These are phyloP conservation scores for Schizotus pectinicornis DNA, from an alignment of 2,888 invertebrate species.

Conservation along the genomic window DNA sequence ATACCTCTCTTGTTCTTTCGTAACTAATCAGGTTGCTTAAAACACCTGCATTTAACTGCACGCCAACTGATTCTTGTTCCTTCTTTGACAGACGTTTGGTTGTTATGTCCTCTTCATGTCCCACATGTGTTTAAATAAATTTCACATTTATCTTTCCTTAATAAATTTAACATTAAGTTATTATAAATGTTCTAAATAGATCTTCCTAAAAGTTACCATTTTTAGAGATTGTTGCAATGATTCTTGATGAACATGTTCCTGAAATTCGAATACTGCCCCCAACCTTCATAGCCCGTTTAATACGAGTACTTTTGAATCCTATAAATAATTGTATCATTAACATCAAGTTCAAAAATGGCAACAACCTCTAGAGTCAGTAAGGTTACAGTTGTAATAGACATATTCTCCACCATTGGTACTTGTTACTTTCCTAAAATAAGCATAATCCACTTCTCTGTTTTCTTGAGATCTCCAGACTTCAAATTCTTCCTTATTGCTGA, in stretches of 20 bases:
- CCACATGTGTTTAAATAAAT: constrained; percentile 32
- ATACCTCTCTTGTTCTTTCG: too few species aligned
- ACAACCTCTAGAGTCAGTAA: constrained; percentile 21
- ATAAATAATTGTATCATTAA: not conserved
- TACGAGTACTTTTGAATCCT: constrained; percentile 11
- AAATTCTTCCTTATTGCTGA: constrained; percentile 17
- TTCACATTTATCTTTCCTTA: constrained; percentile 21
- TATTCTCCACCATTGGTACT: constrained; percentile 4
- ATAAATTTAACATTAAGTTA: not conserved
- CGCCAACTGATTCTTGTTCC: not conserved
- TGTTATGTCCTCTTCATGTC: constrained; percentile 29
- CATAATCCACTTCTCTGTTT: constrained; percentile 21
- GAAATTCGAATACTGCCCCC: too few species aligned
- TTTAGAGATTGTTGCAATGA: constrained; percentile 6
- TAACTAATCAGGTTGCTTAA: too few species aligned
- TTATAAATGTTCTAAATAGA: not conserved
- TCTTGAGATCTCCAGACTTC: constrained; percentile 10
- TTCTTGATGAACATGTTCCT: constrained; percentile 30
- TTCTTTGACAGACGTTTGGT: constrained; percentile 26
- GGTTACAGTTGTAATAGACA: constrained; percentile 24
- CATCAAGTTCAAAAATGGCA: not conserved
- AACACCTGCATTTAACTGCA: not conserved
- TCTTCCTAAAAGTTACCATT: constrained; percentile 5
- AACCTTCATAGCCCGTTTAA: constrained; percentile 16
- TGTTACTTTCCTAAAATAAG: too few species aligned